Conservation (phyloP, 2,797 vertebrate species). For the Emydoidea blandingii region DNA sequence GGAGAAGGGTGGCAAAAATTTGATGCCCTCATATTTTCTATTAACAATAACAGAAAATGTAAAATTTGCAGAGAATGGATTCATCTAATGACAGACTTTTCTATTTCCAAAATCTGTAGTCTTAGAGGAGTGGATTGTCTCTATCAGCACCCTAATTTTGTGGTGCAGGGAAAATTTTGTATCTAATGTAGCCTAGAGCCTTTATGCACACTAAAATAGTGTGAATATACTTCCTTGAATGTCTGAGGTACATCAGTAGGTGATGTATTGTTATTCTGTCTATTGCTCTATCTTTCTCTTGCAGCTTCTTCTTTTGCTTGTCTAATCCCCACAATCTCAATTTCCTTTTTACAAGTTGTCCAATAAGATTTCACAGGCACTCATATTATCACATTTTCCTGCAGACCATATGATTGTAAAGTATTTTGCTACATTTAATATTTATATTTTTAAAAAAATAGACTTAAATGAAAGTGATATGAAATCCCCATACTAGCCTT, state of each 20-base stretch:
- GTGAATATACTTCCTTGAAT: neutral
- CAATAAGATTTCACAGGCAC: neutral
- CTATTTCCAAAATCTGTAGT: neutral
- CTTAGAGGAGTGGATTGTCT: neutral
- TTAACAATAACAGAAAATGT: neutral
- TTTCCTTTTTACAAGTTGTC: constrained; percentile 29
- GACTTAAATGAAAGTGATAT: neutral
- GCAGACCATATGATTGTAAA: neutral
- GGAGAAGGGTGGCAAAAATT: neutral
- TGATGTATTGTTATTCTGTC: neutral
- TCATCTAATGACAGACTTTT: neutral
- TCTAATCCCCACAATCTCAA: constrained; percentile 15
- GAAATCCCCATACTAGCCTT: fast-evolving
- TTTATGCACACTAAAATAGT: constrained; percentile 9
- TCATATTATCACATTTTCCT: constrained; percentile 7
- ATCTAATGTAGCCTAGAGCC: neutral
- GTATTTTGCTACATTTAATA: neutral
- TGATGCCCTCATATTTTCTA: neutral
- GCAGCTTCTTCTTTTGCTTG: constrained; percentile 8
- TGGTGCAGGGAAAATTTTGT: constrained; percentile 30
- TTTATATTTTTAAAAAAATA: neutral
- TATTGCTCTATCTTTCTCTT: constrained; percentile 14
- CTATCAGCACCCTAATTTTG: constrained; percentile 1
- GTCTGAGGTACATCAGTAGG: neutral
- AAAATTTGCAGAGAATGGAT: neutral